phyloP scores from a whole-genome alignment of 2,888 invertebrate species.

The Prosopocoilus inquinatus region DNA sequence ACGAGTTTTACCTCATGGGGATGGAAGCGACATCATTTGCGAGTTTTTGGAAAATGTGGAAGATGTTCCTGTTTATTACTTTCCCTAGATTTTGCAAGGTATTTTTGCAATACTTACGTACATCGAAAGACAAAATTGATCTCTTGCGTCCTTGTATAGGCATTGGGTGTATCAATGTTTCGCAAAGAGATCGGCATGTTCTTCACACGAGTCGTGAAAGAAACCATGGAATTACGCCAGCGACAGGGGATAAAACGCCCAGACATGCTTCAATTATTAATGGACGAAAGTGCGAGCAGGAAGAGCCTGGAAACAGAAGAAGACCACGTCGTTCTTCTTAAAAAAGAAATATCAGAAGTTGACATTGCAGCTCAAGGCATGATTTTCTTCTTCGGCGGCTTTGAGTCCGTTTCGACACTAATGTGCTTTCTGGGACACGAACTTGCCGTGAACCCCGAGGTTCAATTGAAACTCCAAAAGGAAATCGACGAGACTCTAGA shows the following conservation, averaged over 20 bases:
- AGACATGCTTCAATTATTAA: slow-evolving; percentile 60
- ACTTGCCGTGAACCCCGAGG: slow-evolving; percentile 58
- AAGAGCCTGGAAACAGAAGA: slow-evolving; percentile 16
- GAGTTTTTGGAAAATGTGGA: neutral
- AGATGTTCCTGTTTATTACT: slow-evolving; percentile 3
- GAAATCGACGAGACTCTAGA: slow-evolving; percentile 53
- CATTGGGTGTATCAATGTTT: slow-evolving; percentile 10
- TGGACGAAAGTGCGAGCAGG: slow-evolving; percentile 44
- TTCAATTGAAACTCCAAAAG: slow-evolving; percentile 55
- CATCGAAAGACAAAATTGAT: too few species aligned
- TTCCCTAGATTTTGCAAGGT: slow-evolving; percentile 16
- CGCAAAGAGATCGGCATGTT: neutral
- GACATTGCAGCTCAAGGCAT: slow-evolving; percentile 60
- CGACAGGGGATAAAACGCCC: slow-evolving; percentile 53
- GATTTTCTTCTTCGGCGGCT: slow-evolving; percentile 56
- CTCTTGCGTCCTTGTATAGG: neutral
- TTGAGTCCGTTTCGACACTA: slow-evolving; percentile 51
- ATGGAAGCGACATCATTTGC: slow-evolving; percentile 17
- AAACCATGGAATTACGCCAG: slow-evolving; percentile 51
- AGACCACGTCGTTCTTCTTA: neutral
- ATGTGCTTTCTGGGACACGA: slow-evolving; percentile 58
- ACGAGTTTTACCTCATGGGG: slow-evolving; percentile 55
- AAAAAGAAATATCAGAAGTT: slow-evolving; percentile 35
- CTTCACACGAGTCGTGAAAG: slow-evolving; percentile 23
- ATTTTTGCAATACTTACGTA: too few species aligned